Conservation (phyloP, 2,888 invertebrate genomes). For the Coelogynopora nodosa region DNA sequence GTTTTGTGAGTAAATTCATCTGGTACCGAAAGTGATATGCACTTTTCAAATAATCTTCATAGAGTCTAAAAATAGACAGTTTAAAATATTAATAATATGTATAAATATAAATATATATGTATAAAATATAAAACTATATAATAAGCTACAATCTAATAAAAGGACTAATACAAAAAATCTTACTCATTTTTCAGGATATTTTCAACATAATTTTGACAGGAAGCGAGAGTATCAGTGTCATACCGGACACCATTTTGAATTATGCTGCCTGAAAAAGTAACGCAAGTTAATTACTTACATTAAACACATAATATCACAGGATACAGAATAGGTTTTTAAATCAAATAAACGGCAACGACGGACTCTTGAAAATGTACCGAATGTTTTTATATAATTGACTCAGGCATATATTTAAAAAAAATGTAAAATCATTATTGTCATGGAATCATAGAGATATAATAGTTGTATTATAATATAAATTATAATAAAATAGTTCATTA, state of each 20-base stretch:
- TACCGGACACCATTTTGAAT: not conserved
- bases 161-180: not conserved
- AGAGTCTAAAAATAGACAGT: not conserved
- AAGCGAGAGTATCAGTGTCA: not conserved
- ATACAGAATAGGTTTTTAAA: no score
- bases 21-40: not conserved
- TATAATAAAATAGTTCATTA: no score
- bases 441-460: no score
- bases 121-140: not conserved
- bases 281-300: no score
- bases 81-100: not conserved
- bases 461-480: no score
- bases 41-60: not conserved
- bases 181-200: not conserved
- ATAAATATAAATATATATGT: not conserved
- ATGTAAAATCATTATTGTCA: no score
- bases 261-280: not conserved
- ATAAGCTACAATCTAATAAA: no score
- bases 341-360: no score
- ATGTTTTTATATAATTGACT: no score
- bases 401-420: no score
- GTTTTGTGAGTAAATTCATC: not conserved
- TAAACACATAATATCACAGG: no score
- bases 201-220: not conserved
- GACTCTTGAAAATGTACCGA: no score